Base-by-base conservation (phyloP, 1,140 invertebrate species). In the Ladona fulva region DNA sequence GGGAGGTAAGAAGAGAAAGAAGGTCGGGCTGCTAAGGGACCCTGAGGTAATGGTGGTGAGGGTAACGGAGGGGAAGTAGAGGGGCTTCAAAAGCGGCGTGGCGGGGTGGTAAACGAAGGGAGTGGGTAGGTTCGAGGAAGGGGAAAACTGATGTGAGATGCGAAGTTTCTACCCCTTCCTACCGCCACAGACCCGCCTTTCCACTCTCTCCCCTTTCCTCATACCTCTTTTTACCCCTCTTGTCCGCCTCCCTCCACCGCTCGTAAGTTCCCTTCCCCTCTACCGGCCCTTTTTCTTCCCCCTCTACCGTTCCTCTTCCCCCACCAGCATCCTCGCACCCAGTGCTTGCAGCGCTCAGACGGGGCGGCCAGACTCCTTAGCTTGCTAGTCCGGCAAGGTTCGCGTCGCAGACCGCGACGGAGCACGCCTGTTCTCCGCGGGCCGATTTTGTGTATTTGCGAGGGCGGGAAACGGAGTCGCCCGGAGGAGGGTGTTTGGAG, bases 331-430 rank as follows among this genome's bases (percentile, higher is more conserved):
- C 52, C 52, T 16, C 52, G 14, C 52, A 16, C 52, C 52, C 52
- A 66, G 52, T 66, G 52, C 52, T 66, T 66, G 52, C 52, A 66
- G 52, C 52, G 52, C 52, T 66, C 52, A 66, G 52, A 66, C 52
- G 14, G 52, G 52, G 52, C 52, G 52, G n/a, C 52, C 52, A 66
- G 52, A 66, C 52, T 66, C 52, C 52, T 66, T 66, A 66, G 52
- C 52, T 66, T 66, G 52, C 52, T 66, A 66, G 52, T 66, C 52
- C 52, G 52, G 16, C 52, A 66, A 66, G 52, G 52, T 66, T 66
- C 52, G 12, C 52, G 52, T 66, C 52, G 52, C 52, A 19, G 52
- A 19, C 3, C 12, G 52, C 52, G 52, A 66, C 52, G 52, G 52
- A 66, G 52, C 52, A 22, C 52, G 52, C n/a, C n/a, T 66, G 52